Base-by-base conservation (phyloP, 2,797 vertebrate genomes). In the Liparis tanakae region DNA sequence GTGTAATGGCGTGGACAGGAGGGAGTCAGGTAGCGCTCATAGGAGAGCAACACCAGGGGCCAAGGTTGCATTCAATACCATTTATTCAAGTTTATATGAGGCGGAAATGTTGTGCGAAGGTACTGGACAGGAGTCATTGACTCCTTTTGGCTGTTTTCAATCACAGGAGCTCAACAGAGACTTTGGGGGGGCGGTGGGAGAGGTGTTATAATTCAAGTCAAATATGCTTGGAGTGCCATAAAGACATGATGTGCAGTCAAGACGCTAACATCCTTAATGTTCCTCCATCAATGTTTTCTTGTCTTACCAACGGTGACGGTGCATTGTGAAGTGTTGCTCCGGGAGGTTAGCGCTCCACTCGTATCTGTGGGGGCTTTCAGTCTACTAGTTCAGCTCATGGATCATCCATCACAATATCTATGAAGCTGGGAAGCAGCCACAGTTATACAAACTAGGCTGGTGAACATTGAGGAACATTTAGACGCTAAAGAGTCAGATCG, bases 1-100 rank as follows among this genome's bases (percentile, higher is more conserved):
- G 80, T 81, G 87, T 93, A 94, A 92, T 91, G 88, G 85, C 66
- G 74, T 79, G 76, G 76, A 86, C 67, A 83, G 78, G 70, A 72
- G 71, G 79, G 64, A 79, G 83, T 84, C 82, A 67, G 69, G 67
- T 68, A 74, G 75, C 8, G 56, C 60, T 77, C 75, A 79, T 67
- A 75, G 80, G 80, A 71, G 66, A 87, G 81, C 65, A 79, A 82
- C 79, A 79, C 72, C 68, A 37, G 70, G 53, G 81, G 78, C 84
- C 82, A 86, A 79, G 81, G 85, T 81, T 83, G 72, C 59, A 67
- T 81, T 87, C 83, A 55, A 72, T 83, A 78, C 76, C 82, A 85
- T 88, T 90, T 86, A 83, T 88, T 85, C 73, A 76, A 62, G 77
- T 83, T 87, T 81, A 77, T 82, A 87, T 84, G 84, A 85, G 79